Base-by-base conservation (phyloP, 2,113 vertebrate species). In the Phylloscopus trochiloides region DNA sequence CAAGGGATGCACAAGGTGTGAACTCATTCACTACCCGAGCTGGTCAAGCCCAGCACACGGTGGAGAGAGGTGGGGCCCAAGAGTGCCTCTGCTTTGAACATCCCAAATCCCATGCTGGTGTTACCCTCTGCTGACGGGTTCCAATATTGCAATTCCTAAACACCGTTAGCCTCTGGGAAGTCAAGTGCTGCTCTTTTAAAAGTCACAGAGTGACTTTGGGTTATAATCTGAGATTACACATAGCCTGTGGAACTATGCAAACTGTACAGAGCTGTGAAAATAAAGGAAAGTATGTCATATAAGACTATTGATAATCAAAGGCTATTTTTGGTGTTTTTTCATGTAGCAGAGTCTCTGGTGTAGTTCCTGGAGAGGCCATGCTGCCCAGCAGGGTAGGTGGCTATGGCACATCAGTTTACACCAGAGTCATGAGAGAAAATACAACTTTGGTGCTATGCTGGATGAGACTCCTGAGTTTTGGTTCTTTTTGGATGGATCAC, bases 41-140 rank as follows among this genome's bases (percentile, higher is more conserved):
- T 8, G 65, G 20, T 17, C 36, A 5, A 87, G 17, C 31, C 1
- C 12, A 9, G 22, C 0, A 0, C 2, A 1, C 7, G 0, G 8
- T 20, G 22, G 55, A 34, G 34, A 15, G 0, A 7, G 25, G 6
- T 7, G 22, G 18, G 15, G 20, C 7, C 20, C 1, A 0, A 0
- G 22, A 3, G 5, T 18, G 12, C 59, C 16, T 65, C 45, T 8
- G 10, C n/a, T 42, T 48, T 18, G 9, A 42, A 29, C 34, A 12
- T 24, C 38, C 24, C 42, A 21, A 2, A 58, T 34, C n/a, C 12
- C 54, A 9, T 62, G 6, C 34, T 68, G 51, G 66, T 7, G 0
- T 91, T 93, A 78, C 61, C 87, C 85, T 95, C 95, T 96, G 78
- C 85, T 90, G 92, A 75, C 19, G 2, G 10, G 17, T 61, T 45